Base-by-base conservation (phyloP, 1,140 invertebrate genomes). In the Calephelis nemesis region DNA sequence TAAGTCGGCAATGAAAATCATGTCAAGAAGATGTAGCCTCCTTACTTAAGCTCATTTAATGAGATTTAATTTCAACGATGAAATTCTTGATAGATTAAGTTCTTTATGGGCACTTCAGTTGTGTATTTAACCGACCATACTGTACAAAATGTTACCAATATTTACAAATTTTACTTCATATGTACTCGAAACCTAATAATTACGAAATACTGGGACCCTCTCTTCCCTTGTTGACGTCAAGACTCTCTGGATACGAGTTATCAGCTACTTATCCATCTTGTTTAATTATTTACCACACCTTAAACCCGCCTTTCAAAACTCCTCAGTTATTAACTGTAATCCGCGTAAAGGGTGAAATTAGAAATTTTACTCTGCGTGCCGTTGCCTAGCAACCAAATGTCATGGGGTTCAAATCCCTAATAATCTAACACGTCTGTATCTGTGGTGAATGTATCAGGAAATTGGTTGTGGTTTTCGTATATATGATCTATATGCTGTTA, bases 311-410 rank as follows among this genome's bases (percentile, higher is more conserved):
- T 15, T 19, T 63, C 45, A 63, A 63, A 48, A 47, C 62, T 48
- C 7, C 40, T 39, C 13, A n/a, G 40, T 40, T 62, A 62, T 45
- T 47, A 47, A n/a, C 15, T 12, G 62, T 63, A 63, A 63, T 63
- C 45, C 63, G 12, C 2, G 45, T 63, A 63, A 82, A 81, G 81
- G 79, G 81, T 81, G 75, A 74, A 77, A 78, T 78, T 75, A 75
- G 70, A 70, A 76, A 78, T 79, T 76, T 62, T 47, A 72, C 42
- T 58, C 65, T 67, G 68, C 83, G 81, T 85, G 83, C 80, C 76
- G 83, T 85, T 79, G 78, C 83, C 63, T 75, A 69, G 83, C 74
- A 76, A 85, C 83, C 54, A 10, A 63, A 58, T 49, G 49, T 48
- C 19, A 54, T 30, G 49, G 71, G 47, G 49, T 71, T 64, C 58